phyloP scores from a whole-genome alignment of 2,888 invertebrate genomes.

The Eilema griseolum region DNA sequence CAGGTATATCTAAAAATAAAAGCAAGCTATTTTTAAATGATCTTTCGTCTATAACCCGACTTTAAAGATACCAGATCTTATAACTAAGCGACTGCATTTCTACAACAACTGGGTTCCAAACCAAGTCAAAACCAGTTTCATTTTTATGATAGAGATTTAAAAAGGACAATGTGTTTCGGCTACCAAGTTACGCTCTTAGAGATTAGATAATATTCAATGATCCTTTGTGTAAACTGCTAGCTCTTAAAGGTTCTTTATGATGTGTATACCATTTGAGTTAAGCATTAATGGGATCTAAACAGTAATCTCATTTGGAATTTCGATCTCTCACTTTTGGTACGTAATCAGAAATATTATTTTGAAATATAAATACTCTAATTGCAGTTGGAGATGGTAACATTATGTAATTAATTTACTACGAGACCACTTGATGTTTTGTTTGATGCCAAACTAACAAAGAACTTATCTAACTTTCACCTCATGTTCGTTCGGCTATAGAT shows the following conservation, averaged over 20 bases:
- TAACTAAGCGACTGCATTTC: constrained; percentile 24
- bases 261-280: constrained; percentile 30
- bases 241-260: constrained; percentile 46
- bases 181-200: constrained; percentile 69
- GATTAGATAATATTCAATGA: constrained; percentile 74
- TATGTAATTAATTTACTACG: constrained; percentile 39
- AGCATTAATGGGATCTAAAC: constrained; percentile 32
- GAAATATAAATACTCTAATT: constrained; percentile 36
- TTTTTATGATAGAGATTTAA: constrained; percentile 70
- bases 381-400: constrained; percentile 30
- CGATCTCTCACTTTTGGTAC: constrained; percentile 6
- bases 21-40: background rate
- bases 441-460: constrained; percentile 41
- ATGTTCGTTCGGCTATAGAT: constrained; percentile 31
- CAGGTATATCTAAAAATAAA: background rate
- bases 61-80: constrained; percentile 13
- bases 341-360: constrained; percentile 18
- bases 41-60: background rate
- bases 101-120: constrained; percentile 20
- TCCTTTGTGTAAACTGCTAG: constrained; percentile 64
- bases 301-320: constrained; percentile 37
- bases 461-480: constrained; percentile 44
- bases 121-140: constrained; percentile 61
- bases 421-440: constrained; percentile 42
- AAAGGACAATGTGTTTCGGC: constrained; percentile 68